Evolutionary conservation across 2,113 vertebrate species (phyloP), one percentile per base, ranked within the genome.

Genomic region (Shinisaurus crocodilurus): DNA sequence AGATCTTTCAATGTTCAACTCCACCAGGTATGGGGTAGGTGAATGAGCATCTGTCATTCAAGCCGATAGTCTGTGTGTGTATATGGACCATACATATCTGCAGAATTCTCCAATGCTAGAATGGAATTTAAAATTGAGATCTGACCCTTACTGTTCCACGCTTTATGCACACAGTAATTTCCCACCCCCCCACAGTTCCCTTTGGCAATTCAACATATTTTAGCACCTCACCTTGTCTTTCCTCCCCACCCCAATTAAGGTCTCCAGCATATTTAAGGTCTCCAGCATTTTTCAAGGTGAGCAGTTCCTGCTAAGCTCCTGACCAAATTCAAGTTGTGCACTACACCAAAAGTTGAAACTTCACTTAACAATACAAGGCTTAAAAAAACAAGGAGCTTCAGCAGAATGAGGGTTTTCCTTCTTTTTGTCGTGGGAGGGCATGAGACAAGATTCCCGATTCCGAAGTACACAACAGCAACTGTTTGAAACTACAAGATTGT

Each of bases 301-400:
- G 94, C 93, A 94, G 96, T 67, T 94, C 95, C 93, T 96, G 96
- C 96, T 95, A 97, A 97, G 98, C 98, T 98, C 98, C 98, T 96
- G 95, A 98, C 98, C 98, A 98, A 98, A 98, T 98, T 98, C 98
- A 98, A 98, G 98, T 97, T 98, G 98, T 98, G 98, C 97, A 98
- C 97, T 98, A 98, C 94, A 96, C 96, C 96, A 96, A 97, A 97
- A 96, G 97, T 96, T 90, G 76, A 96, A 95, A 96, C 88, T 95
- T 96, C 94, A 96, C 96, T 97, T 95, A 92, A 95, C 96, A 95
- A 96, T 92, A 96, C 95, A 97, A 96, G 72, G 88, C 92, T 94
- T 93, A 93, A 1, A 88, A 90, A 90, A 94, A n/a, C n/a, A 93
- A 92, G 91, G 93, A 92, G 29, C 79, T 88, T 95, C 83, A 94